Base-by-base conservation (phyloP, 2,113 vertebrate genomes). In the Serinus canaria region DNA sequence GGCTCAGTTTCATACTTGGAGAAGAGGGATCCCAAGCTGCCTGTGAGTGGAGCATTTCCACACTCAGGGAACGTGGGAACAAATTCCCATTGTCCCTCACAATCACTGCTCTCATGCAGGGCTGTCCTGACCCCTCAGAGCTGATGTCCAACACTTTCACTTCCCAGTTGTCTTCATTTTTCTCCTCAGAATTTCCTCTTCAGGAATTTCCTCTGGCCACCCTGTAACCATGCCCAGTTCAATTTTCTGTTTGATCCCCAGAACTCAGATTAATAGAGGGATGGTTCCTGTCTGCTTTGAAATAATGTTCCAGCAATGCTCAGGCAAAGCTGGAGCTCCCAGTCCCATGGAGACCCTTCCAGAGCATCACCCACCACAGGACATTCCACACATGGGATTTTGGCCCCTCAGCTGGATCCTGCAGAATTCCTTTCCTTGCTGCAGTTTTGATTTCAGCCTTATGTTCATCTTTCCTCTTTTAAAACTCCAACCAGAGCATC, bases 241-340 rank as follows among this genome's bases (percentile, higher is more conserved):
- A 44, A 46, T 11, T 9, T 39, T n/a, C 23, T 23, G 19, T 49
- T 66, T 31, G 19, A 31, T 13, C 7, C n/a, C 50, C 39, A 2
- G 27, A 30, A 25, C 16, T 31, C 8, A 33, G 8, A 4, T 9
- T 21, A 9, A 23, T 4, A 31, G 28, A 82, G 14, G 23, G 35
- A 30, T 0, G 35, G 15, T 14, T 18, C 66, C 18, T 3, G 20
- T 24, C 31, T 31, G 59, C 59, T 74, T 18, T 56, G 53, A 23
- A n/a, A 66, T 0, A 8, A 14, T 0, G 2, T 20, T 47, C 67
- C 46, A 31, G 41, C 55, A 24, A 11, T 30, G 39, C 41, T 20
- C 28, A n/a, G 59, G 41, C 20, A 39, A 41, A 30, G 16, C 5
- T 21, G 16, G 60, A 0, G 0, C n/a, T 66, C 44, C 41, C 56